These are phyloP conservation scores for Boulengeromyrus knoepffleri DNA, from an alignment of 2,113 vertebrate genomes.

Conservation along the genomic window DNA sequence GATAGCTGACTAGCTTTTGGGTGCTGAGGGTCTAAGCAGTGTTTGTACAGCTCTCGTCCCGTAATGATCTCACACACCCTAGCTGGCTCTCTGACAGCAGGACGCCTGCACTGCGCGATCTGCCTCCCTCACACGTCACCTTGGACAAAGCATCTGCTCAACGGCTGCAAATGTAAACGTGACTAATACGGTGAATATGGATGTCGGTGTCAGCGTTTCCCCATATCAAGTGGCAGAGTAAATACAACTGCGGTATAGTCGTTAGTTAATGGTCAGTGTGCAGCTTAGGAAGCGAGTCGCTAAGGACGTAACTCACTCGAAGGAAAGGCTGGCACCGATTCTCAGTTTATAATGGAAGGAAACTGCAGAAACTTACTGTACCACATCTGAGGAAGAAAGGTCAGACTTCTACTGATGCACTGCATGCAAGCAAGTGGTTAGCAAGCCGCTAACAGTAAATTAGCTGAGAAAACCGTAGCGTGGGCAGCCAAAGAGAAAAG, in stretches of 20 bases:
- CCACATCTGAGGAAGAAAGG: not conserved
- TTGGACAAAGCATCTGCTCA: not conserved
- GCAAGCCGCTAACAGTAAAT: not conserved
- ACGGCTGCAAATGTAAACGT: not conserved
- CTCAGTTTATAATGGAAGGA: not conserved
- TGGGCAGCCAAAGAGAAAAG: not conserved
- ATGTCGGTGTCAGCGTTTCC: not conserved
- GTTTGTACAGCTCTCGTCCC: not conserved
- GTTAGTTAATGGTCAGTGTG: not conserved
- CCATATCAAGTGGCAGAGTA: not conserved
- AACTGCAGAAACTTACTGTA: not conserved
- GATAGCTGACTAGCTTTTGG: not conserved
- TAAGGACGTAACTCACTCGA: not conserved
- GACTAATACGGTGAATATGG: not conserved
- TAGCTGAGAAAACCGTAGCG: not conserved
- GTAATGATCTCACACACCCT: not conserved
- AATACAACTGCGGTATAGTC: not conserved
- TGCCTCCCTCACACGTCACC: not conserved
- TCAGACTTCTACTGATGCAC: not conserved
- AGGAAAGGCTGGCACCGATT: not conserved
- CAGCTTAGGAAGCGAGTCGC: not conserved
- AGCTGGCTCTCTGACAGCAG: not conserved
- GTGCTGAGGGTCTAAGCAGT: not conserved
- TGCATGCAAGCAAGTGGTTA: not conserved
- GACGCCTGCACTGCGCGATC: not conserved